Evolutionary conservation across 2,113 vertebrate species (phyloP), one percentile per base, ranked within the genome.

Genomic region (Hippocampus zosterae): DNA sequence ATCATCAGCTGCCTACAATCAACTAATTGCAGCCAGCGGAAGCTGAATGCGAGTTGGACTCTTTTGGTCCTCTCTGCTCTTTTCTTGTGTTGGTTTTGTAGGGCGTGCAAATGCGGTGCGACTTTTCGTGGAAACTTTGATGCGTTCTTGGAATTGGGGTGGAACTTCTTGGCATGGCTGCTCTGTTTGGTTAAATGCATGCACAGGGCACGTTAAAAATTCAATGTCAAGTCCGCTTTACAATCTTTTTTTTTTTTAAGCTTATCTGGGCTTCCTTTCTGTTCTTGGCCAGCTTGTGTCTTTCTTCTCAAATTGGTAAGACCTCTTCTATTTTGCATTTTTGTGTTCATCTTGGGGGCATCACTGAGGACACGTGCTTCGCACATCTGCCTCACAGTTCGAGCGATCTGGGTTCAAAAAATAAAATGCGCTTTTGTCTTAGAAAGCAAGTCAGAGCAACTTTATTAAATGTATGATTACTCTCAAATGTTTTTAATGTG

Each of bases 1-100:
- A 52, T 4, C 46, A 50, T 10, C 83, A 85, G 75, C 84, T 88
- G 87, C 40, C 46, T 44, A 10, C 53, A 78, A 77, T 85, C 55
- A 69, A 29, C 71, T 70, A 59, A 61, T 57, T 71, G 40, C 25
- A 67, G 37, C 65, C 65, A 69, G 53, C 41, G 53, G 41, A 3
- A 55, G 42, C 46, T 44, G 60, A 73, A 40, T 29, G 41, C 37
- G 25, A 59, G 44, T 78, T 29, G 5, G 44, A 9, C 15, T 25
- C 8, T 41, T 33, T n/a, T 60, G 27, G n/a, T 8, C 5, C 5
- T 41, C 64, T 42, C 42, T 27, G n/a, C 0, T 68, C 8, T 19
- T 29, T 64, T 37, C 23, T n/a, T 10, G 57, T 41, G 1, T 33
- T 70, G 59, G 57, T 2, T 29, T 67, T 2, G 33, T 9, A 18